phyloP scores from a whole-genome alignment of 2,113 vertebrate species.

The Forbesichthys papilliferus region DNA sequence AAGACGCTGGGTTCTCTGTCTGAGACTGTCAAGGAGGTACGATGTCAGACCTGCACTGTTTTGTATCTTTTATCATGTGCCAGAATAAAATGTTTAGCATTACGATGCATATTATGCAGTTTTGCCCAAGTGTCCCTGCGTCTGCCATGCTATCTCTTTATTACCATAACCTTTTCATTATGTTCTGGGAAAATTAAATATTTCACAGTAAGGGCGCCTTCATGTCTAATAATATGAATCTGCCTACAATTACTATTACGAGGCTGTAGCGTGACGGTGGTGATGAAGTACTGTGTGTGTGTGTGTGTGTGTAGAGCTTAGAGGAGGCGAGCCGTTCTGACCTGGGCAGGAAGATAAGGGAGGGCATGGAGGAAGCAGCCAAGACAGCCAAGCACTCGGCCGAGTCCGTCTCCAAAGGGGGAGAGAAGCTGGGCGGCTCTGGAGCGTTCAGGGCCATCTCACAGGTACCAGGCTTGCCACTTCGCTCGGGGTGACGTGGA shows the following conservation, averaged over 20 bases:
- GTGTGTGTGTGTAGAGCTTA: slow-evolving; percentile 74
- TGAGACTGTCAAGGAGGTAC: slow-evolving; percentile 89
- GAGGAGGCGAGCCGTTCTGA: slow-evolving; percentile 88
- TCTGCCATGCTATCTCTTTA: not conserved
- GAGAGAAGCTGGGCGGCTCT: slow-evolving; percentile 85
- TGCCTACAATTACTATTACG: too few species aligned
- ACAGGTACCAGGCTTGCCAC: slow-evolving; percentile 61
- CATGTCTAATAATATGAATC: too few species aligned
- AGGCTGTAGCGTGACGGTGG: too few species aligned
- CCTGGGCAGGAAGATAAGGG: slow-evolving; percentile 89
- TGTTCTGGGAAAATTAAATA: not conserved
- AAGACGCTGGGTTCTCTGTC: slow-evolving; percentile 87
- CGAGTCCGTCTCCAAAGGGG: slow-evolving; percentile 84
- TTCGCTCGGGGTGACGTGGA: too few species aligned
- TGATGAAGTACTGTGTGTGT: not conserved
- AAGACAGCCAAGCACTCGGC: slow-evolving; percentile 88
- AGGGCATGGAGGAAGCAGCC: slow-evolving; percentile 88
- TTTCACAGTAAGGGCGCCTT: too few species aligned
- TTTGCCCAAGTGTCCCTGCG: not conserved
- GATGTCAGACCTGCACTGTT: not conserved
- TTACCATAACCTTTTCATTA: too few species aligned
- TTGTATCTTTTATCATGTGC: not conserved
- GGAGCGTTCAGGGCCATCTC: slow-evolving; percentile 88
- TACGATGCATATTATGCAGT: too few species aligned
- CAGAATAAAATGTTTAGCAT: too few species aligned